Conservation (phyloP, 2,797 vertebrate species). For the Tapera naevia region DNA sequence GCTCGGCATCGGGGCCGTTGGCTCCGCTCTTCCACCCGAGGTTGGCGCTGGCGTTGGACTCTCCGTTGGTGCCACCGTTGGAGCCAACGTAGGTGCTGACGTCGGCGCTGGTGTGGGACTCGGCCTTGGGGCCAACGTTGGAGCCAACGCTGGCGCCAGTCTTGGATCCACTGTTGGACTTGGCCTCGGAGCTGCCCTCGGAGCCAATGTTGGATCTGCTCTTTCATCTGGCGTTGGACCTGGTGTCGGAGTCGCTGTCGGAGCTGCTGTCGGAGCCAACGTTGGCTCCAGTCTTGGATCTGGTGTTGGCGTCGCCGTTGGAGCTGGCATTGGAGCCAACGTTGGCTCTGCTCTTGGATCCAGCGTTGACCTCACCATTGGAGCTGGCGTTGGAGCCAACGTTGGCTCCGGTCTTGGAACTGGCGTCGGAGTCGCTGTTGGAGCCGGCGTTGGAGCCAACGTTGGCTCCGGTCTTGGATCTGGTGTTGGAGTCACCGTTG, state of each 20-base stretch:
- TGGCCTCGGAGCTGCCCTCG: not conserved
- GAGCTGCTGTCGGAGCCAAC: not conserved
- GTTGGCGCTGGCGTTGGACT: not conserved
- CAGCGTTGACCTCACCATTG: no score
- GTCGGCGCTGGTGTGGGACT: not conserved
- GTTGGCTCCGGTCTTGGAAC: not conserved
- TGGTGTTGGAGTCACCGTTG: not conserved
- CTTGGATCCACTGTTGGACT: not conserved
- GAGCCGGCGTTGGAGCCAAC: not conserved
- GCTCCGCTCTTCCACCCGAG: accelerated
- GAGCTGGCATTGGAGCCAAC: accelerated
- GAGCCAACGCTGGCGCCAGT: not conserved
- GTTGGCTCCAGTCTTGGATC: not conserved
- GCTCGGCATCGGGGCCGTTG: not conserved
- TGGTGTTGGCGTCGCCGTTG: accelerated
- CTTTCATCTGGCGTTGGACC: not conserved
- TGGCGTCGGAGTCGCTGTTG: not conserved
- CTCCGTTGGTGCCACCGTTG: not conserved
- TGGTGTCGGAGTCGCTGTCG: accelerated
- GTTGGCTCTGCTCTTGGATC: not conserved
- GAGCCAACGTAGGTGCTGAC: not conserved
- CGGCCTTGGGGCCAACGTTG: no score
- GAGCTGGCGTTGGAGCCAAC: not conserved
- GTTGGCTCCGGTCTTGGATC: not conserved
- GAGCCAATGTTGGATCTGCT: accelerated